Base-by-base conservation (phyloP, 2,888 invertebrate species). In the Atherix ibis region DNA sequence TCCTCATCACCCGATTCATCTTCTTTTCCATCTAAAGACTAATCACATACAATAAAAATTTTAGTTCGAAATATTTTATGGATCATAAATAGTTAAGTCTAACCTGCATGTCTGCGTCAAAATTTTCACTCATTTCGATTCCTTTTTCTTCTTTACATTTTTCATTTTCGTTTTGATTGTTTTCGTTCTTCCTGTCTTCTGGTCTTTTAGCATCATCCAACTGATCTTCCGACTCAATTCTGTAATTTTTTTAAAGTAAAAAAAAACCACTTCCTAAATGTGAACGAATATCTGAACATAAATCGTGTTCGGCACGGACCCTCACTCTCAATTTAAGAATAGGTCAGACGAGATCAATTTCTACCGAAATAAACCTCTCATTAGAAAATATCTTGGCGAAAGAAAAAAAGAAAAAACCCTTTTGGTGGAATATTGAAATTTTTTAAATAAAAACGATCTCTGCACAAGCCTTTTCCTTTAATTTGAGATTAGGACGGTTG, bases 61-160 rank as follows among this genome's bases (percentile, higher is more conserved):
- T 78, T 43, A 63, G 56, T 49, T 32, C 39, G 13, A 24, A 22
- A 34, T 27, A 41, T 27, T 24, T 16, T 26, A 33, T n/a, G 13
- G 17, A 29, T 36, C 15, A 28, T 8, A 18, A 26, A 19, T n/a
- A n/a, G n/a, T n/a, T n/a, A n/a, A n/a, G n/a, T n/a, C n/a, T 25
- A 22, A 27, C 31, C 12, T 36, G 31, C 22, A 36, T 15, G 13
- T 70, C 53, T 88, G 85, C 37, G 37, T 91, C 91, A 52, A 97
- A 92, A 54, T 97, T 88, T 44, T 94, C 92, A 13, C 84, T 82
- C 89, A 95, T 92, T 48, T 95, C 92, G 35, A 95, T 77, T 13
- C 89, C 91, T 32, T 87, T 80, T 41, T 92, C 85, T 52, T 92
- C 88, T 48, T 82, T 76, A 46, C 79, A 76, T 50, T 85, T 80